Conservation (phyloP, 2,888 invertebrate genomes). For the Eledone cirrhosa region DNA sequence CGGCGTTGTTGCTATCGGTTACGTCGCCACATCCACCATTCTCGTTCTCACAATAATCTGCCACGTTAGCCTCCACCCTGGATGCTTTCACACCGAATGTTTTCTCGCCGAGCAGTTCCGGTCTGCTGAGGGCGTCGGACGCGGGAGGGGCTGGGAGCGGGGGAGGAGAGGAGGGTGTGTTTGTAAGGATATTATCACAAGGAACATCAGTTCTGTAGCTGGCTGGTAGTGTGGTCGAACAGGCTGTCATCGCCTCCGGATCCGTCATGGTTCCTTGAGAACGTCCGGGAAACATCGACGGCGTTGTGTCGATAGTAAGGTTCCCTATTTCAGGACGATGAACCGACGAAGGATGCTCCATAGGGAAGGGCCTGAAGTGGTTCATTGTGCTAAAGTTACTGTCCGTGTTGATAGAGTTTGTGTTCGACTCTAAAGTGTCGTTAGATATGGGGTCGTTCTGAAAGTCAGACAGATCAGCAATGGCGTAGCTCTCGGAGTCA, state of each 20-base stretch:
- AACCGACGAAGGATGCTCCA: background rate
- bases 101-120: no score
- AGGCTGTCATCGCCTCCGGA: background rate
- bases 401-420: background rate
- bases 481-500: slow-evolving; percentile 33
- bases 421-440: background rate
- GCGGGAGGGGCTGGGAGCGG: background rate
- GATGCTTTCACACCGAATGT: no score
- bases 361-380: background rate
- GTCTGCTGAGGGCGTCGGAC: no score
- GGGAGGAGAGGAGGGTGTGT: background rate
- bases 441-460: background rate
- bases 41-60: background rate
- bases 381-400: background rate
- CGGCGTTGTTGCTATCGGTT: background rate
- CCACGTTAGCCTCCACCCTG: background rate
- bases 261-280: slow-evolving; percentile 22
- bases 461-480: slow-evolving; percentile 36
- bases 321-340: no score
- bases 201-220: background rate
- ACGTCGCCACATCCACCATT: background rate
- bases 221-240: background rate
- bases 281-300: slow-evolving; percentile 6
- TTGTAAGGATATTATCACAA: no score
- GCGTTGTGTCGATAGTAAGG: background rate